Evolutionary conservation across 2,888 invertebrate genomes (phyloP), one percentile per base, ranked within the genome.

Genomic region (Girardia tigrina): DNA sequence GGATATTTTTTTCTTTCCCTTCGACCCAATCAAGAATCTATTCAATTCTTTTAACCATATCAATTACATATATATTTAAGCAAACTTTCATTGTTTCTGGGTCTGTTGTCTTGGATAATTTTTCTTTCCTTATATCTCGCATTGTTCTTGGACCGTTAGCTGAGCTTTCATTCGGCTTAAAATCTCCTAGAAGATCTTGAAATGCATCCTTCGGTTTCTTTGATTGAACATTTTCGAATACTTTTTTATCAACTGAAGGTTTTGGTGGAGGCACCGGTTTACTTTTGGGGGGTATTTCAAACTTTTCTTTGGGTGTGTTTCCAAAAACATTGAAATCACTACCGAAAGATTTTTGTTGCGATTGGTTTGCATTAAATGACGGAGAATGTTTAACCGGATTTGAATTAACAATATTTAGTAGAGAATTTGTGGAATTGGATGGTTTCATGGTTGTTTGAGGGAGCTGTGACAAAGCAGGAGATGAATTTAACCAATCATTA

Each of bases 1-100:
- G 88, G 79, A 98, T 92, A 84, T 98, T 99, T 76, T 90, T 90
- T 82, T 93, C 93, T 85, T 97, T 98, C 8, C 97, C 97, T 82
- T 94, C 91, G 77, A 89, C 90, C 89, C 89, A 89, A 78, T 88
- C 77, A 27, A 76, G 29, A 56, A 76, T 75, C 76, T 76, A 70
- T 26, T 71, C 6, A 26, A 71, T 16, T 16, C n/a, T n/a, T n/a
- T n/a, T 6, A 12, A 2, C 4, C 2, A 56, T 4, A 56, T 8
- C 23, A 20, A 8, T 23, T 56, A n/a, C n/a, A 56, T 12, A 4
- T n/a, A 56, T 8, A 56, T 12, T n/a, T 20, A n/a, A 23, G 28
- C 83, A 83, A 82, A 91, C 91, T 85, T 89, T 91, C 72, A 94
- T 83, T 83, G 90, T 90, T 79, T 93, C 92, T 0, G 94, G 94